phyloP scores from a whole-genome alignment of 2,888 invertebrate genomes.

The Lepidonotus clava region DNA sequence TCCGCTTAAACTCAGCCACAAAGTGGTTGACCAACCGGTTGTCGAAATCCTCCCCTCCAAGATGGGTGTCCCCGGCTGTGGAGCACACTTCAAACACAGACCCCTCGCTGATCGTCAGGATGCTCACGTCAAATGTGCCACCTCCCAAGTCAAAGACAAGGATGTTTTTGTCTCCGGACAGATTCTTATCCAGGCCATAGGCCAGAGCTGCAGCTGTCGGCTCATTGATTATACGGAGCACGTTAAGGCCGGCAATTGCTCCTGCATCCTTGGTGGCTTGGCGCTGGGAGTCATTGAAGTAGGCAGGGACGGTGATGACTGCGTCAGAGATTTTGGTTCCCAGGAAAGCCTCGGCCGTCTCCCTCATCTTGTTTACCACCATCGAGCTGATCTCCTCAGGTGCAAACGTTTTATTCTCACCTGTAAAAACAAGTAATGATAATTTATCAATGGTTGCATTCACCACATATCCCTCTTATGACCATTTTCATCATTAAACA shows the following conservation, averaged over 20 bases:
- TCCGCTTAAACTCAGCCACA: slow-evolving; percentile 79
- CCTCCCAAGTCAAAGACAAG: slow-evolving; percentile 87
- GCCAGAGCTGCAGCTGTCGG: slow-evolving; percentile 86
- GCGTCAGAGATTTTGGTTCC: slow-evolving; percentile 82
- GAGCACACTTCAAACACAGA: slow-evolving; percentile 95
- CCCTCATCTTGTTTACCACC: slow-evolving; percentile 95
- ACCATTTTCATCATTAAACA: too few species aligned
- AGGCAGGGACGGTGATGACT: slow-evolving; percentile 80
- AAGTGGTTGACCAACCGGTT: slow-evolving; percentile 80
- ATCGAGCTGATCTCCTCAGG: slow-evolving; percentile 95
- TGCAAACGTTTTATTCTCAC: slow-evolving; percentile 91
- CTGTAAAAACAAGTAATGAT: too few species aligned
- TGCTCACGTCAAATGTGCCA: slow-evolving; percentile 97
- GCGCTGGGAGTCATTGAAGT: slow-evolving; percentile 80
- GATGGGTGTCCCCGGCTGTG: slow-evolving; percentile 95
- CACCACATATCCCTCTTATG: too few species aligned
- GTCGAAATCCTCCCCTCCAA: slow-evolving; percentile 91
- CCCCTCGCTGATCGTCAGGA: slow-evolving; percentile 93
- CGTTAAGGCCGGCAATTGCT: slow-evolving; percentile 90
- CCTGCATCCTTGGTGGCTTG: slow-evolving; percentile 93
- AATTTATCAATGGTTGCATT: too few species aligned
- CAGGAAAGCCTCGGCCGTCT: slow-evolving; percentile 81
- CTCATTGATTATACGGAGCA: slow-evolving; percentile 89
- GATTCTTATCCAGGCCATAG: slow-evolving; percentile 82
- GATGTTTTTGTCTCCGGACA: slow-evolving; percentile 82